phyloP scores from a whole-genome alignment of 92 coral and sea anemone species.

The Zoanthus gigantus region DNA sequence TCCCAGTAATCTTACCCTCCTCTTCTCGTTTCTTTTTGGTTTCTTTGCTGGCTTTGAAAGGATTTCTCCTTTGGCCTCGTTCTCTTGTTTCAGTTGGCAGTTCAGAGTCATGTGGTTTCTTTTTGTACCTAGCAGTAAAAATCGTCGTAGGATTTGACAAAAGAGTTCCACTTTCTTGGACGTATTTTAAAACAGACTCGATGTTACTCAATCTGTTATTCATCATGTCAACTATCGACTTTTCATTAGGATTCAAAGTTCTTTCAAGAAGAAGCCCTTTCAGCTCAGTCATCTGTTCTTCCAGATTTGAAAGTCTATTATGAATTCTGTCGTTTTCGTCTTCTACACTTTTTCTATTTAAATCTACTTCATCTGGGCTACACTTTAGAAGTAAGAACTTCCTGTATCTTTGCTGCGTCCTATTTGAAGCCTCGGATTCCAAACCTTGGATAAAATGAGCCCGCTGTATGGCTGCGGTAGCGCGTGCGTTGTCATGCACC shows the following conservation, averaged over 20 bases:
- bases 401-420: slow-evolving; percentile 56
- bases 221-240: slow-evolving; percentile 46
- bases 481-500: slow-evolving; percentile 86
- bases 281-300: slow-evolving; percentile 55
- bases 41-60: background rate
- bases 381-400: slow-evolving; percentile 63
- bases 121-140: background rate
- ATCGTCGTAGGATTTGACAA: background rate
- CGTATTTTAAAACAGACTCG: slow-evolving; percentile 26
- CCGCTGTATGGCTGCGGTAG: slow-evolving; percentile 82
- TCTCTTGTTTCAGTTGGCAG: background rate
- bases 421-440: slow-evolving; percentile 67
- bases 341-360: slow-evolving; percentile 38
- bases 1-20: background rate
- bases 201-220: slow-evolving; percentile 42
- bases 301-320: slow-evolving; percentile 37
- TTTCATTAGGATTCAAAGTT: slow-evolving; percentile 10
- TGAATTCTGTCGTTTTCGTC: slow-evolving; percentile 55
- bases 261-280: slow-evolving; percentile 52
- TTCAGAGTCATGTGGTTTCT: background rate
- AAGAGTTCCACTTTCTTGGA: background rate
- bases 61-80: background rate
- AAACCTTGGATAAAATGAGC: slow-evolving; percentile 80
- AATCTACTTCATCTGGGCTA: slow-evolving; percentile 74
- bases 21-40: background rate